phyloP scores from a whole-genome alignment of 1,140 invertebrate species.

The Caerostris extrusa region DNA sequence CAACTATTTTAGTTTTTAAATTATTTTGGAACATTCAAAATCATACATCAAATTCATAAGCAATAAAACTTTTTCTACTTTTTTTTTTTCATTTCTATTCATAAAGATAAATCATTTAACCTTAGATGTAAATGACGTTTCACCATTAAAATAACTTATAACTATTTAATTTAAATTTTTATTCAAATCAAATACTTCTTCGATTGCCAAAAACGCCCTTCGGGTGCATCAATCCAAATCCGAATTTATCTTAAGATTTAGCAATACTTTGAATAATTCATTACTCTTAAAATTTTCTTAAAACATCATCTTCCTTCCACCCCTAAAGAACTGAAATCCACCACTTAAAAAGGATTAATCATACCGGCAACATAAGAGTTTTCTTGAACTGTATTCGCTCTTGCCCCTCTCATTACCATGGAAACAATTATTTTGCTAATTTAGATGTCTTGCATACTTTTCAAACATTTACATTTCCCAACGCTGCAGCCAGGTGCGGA shows the following conservation, averaged over 20 bases:
- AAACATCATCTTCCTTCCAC: neutral
- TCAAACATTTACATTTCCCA: neutral
- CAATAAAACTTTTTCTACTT: too few relatives aligned
- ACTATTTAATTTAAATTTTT: too few relatives aligned
- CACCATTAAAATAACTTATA: too few relatives aligned
- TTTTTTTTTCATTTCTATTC: too few relatives aligned
- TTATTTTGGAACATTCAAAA: too few relatives aligned
- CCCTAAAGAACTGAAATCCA: neutral
- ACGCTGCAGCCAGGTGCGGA: neutral
- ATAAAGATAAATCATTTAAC: too few relatives aligned
- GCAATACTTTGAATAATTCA: neutral
- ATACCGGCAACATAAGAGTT: neutral
- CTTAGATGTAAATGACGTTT: too few relatives aligned
- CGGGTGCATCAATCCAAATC: too few relatives aligned
- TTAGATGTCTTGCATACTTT: slow-evolving; percentile 49
- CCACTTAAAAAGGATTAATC: slow-evolving; percentile 8
- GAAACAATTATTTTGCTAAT: slow-evolving; percentile 52
- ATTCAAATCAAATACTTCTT: too few relatives aligned
- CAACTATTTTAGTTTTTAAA: too few relatives aligned
- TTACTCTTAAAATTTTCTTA: neutral
- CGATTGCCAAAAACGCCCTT: too few relatives aligned
- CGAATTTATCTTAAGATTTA: neutral
- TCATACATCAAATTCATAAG: too few relatives aligned
- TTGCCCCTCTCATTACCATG: slow-evolving; percentile 49
- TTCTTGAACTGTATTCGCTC: slow-evolving; percentile 14